Base-by-base conservation (phyloP, 2,797 vertebrate species). In the Leptodactylus fallax region DNA sequence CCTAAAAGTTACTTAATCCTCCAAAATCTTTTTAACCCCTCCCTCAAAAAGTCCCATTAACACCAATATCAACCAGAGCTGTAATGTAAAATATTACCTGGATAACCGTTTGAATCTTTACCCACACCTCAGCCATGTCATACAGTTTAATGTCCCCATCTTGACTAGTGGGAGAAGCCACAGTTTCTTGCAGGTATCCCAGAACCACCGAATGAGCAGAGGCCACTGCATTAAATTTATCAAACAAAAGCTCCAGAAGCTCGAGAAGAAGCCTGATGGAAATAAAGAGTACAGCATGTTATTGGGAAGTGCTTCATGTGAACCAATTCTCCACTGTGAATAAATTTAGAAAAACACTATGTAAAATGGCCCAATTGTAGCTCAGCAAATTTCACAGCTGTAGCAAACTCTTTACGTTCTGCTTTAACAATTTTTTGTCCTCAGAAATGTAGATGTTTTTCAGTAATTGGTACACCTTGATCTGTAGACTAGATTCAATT, bases 211-310 rank as follows among this genome's bases (percentile, higher is more conserved):
- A 95, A 90, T 99, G 98, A 0, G 98, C 98, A 36, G 95, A 91
- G 3, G 98, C 98, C 87, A 99, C 97, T 0, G 98, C 98, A 1
- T 98, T 98, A 91, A 99, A 99, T 93, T 99, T 99, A 88, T 98
- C 98, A 85, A 99, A 99, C 86, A 99, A 90, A 51, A 99, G 94
- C 93, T 99, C 98, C 74, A 99, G 93, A 91, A 99, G 95, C 72
- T 99, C 98, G 93, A 99, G 94, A 86, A 99, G 95, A 86, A 99
- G 93, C 93, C 98, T 99, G 93, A 47, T 90, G 19, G 47, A 49
- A 51, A 27, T 2, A 83, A 53, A 71, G 14, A 14, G n/a, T 45
- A 79, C 92, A 93, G 23, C 14, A 79, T 10, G 56, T 88, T 60
- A 85, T 13, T 65, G n/a, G 23, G 77, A 72, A 49, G 14, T 23